phyloP scores from a whole-genome alignment of 2,113 vertebrate genomes.

The Condylura cristata region DNA sequence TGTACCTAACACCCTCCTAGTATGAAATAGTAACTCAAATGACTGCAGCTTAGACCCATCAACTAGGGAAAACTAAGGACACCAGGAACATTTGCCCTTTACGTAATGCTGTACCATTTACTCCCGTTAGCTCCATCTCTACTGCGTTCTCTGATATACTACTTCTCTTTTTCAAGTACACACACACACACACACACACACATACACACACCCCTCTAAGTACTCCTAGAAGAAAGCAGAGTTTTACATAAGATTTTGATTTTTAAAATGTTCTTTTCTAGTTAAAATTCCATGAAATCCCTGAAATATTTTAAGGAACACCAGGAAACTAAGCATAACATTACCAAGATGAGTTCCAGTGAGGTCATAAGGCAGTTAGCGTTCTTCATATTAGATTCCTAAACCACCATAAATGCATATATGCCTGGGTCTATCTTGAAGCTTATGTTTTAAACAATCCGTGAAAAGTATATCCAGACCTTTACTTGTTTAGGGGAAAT shows the following conservation, averaged over 20 bases:
- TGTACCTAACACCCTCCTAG: not conserved
- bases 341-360: conserved; percentile 74
- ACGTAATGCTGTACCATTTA: not conserved
- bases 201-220: not conserved
- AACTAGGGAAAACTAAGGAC: not conserved
- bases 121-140: not conserved
- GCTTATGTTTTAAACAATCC: conserved; percentile 73
- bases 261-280: conserved; percentile 70
- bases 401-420: conserved; percentile 65
- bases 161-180: not conserved
- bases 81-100: not conserved
- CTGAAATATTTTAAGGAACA: conserved; percentile 68
- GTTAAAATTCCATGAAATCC: conserved; percentile 77
- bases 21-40: conserved; percentile 20
- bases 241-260: conserved; percentile 57
- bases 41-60: not conserved
- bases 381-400: conserved; percentile 69
- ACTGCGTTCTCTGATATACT: not conserved
- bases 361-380: conserved; percentile 69
- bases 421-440: conserved; percentile 51
- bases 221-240: conserved; percentile 25
- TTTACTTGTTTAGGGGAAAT: conserved; percentile 57
- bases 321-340: conserved; percentile 77
- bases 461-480: conserved; percentile 70
- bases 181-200: not conserved